Percentiles rank a stretch among this genome's conserved stretches.
Evolutionary conservation across 2,888 invertebrate genomes (phyloP).

Genomic region (Scaeva pyrastri): DNA sequence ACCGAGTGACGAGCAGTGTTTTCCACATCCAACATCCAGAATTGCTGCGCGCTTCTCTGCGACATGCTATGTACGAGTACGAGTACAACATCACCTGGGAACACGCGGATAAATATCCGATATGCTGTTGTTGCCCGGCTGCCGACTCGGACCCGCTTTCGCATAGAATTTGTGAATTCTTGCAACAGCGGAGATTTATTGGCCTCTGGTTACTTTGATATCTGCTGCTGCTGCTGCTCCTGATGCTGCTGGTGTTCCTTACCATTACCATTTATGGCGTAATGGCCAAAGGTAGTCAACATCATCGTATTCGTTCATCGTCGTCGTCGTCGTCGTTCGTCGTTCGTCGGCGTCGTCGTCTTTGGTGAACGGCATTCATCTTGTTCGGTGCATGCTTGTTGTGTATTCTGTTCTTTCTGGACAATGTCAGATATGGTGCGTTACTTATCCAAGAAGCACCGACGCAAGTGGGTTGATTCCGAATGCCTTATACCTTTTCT

Average conservation of each 20-base stretch:
- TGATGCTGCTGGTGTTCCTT: constrained; percentile 45
- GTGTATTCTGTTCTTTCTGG: constrained; percentile 35
- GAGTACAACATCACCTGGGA: constrained; percentile 50
- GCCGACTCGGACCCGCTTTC: constrained; percentile 14
- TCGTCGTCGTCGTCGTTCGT: constrained; percentile 55
- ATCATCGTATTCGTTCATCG: constrained; percentile 3
- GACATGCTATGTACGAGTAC: constrained; percentile 28
- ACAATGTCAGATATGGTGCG: constrained; percentile 75
- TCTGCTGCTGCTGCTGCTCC: constrained; percentile 32
- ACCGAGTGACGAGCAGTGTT: constrained; percentile 54
- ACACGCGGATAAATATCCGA: constrained; percentile 63
- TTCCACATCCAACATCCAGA: constrained; percentile 6
- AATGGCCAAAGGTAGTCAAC: constrained; percentile 67
- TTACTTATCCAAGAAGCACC: constrained; percentile 63
- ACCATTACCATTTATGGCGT: constrained; percentile 74
- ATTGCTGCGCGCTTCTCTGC: constrained; percentile 29
- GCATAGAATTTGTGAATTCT: constrained; percentile 70
- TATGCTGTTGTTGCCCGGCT: constrained; percentile 34
- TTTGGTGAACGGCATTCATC: constrained; percentile 70
- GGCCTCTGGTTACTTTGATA: constrained; percentile 62
- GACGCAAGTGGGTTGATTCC: constrained; percentile 73
- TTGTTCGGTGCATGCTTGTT: constrained; percentile 45
- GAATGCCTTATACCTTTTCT: constrained; percentile 63
- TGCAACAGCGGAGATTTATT: constrained; percentile 67
- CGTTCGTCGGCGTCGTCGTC: constrained; percentile 66